A percentile compares a stretch with the other conserved stretches of the same genome.
These are phyloP conservation scores for Sebastes hubbsi DNA, from an alignment of 2,797 vertebrate species.

Conservation along the genomic window DNA sequence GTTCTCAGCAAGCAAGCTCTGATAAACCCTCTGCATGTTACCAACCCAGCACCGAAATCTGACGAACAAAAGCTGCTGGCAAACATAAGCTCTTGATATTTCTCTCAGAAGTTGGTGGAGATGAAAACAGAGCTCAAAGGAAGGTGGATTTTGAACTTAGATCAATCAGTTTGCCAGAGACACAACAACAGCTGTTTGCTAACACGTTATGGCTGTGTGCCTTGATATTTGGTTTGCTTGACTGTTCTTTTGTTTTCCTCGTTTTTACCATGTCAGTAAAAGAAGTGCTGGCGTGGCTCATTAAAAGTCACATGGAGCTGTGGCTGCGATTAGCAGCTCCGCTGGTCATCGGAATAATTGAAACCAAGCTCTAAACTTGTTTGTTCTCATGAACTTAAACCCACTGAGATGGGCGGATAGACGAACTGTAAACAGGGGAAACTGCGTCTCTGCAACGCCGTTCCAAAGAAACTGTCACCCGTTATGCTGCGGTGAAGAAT, in stretches of 20 bases:
- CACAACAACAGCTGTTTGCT: not conserved
- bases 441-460: not conserved
- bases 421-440: slow-evolving; percentile 44
- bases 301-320: slow-evolving; percentile 37
- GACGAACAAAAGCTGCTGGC: not conserved
- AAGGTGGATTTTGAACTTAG: not conserved
- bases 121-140: too few species aligned
- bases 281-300: slow-evolving; percentile 13
- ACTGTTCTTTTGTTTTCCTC: not conserved
- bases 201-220: not conserved
- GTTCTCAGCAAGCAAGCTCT: not conserved
- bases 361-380: slow-evolving; percentile 34
- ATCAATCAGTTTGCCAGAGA: not conserved
- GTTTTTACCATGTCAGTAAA: not conserved
- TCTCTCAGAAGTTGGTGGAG: not conserved
- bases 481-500: slow-evolving; percentile 19
- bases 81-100: not conserved
- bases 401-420: not conserved
- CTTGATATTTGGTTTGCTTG: not conserved
- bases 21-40: not conserved
- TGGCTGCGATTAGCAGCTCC: slow-evolving; percentile 22
- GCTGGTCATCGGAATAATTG: slow-evolving; percentile 13
- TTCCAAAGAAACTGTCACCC: not conserved
- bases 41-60: not conserved
- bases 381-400: slow-evolving; percentile 28